Percentiles rank a stretch among this genome's conserved stretches.
Evolutionary conservation across 2,888 invertebrate genomes (phyloP).

Genomic region (Archips xylosteana): DNA sequence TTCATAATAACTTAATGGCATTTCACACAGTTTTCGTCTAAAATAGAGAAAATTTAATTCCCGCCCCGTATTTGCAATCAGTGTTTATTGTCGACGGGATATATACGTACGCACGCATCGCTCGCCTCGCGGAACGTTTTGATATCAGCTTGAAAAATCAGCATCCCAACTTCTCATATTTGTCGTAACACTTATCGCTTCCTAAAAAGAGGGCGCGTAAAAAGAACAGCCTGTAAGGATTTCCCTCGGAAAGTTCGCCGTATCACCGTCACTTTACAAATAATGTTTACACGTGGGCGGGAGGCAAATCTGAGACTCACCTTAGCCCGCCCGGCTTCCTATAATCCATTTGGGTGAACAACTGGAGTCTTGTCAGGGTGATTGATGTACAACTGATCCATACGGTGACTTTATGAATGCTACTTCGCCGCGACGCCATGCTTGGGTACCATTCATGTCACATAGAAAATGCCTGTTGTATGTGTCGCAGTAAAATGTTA

Average conservation of each 20-base stretch:
- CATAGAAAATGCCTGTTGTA: not conserved
- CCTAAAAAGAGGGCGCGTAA: constrained; percentile 45
- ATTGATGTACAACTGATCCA: constrained; percentile 79
- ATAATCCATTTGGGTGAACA: constrained; percentile 84
- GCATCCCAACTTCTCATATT: constrained; percentile 48
- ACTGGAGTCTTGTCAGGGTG: constrained; percentile 82
- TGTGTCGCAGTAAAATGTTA: not conserved
- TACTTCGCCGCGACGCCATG: constrained; percentile 59
- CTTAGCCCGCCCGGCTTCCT: constrained; percentile 69
- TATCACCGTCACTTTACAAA: constrained; percentile 79
- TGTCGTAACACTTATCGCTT: constrained; percentile 50
- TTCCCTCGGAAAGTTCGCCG: constrained; percentile 65
- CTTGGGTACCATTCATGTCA: not conserved
- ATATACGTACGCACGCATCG: constrained; percentile 20
- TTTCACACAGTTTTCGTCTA: not conserved
- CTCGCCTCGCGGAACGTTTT: constrained; percentile 42
- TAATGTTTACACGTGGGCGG: constrained; percentile 77
- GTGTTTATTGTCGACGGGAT: constrained; percentile 19
- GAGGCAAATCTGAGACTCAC: constrained; percentile 77
- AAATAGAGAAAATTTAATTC: constrained; percentile 1
- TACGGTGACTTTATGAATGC: constrained; percentile 75
- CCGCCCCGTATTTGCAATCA: constrained; percentile 14
- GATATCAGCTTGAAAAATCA: constrained; percentile 47
- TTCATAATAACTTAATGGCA: not conserved
- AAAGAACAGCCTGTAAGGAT: constrained; percentile 57